A percentile compares a stretch with the other conserved stretches of the same genome.
phyloP scores from a whole-genome alignment of 2,888 invertebrate genomes.

The Cristatella mucedo region DNA sequence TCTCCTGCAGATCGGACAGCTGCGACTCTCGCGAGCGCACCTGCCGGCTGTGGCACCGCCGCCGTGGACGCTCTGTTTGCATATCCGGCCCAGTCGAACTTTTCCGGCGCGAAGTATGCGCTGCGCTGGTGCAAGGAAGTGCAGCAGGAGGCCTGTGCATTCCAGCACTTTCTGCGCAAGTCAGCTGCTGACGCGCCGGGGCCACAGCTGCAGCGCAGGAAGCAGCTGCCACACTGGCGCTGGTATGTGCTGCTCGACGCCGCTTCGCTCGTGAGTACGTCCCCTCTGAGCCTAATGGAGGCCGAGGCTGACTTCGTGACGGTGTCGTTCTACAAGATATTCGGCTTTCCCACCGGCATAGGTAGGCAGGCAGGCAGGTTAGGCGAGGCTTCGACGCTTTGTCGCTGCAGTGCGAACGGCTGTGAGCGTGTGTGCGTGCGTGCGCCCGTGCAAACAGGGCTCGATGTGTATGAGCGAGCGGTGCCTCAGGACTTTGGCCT shows the following conservation, averaged over 20 bases:
- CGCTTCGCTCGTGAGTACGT: slow-evolving; percentile 63
- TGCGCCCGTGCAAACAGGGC: too few species aligned
- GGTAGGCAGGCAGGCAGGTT: slow-evolving; percentile 37
- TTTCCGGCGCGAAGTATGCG: slow-evolving; percentile 78
- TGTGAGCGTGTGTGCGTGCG: too few species aligned
- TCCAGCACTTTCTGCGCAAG: slow-evolving; percentile 14
- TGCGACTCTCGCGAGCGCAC: too few species aligned
- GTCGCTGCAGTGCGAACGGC: background rate
- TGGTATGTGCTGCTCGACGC: slow-evolving; percentile 61
- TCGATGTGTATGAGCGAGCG: too few species aligned
- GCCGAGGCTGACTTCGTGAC: slow-evolving; percentile 72
- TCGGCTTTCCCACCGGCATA: slow-evolving; percentile 84
- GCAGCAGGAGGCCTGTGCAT: slow-evolving; percentile 43
- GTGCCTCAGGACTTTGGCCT: too few species aligned
- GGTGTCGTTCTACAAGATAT: slow-evolving; percentile 90
- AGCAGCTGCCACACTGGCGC: slow-evolving; percentile 7
- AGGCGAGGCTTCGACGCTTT: background rate
- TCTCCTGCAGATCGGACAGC: too few species aligned
- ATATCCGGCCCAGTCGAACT: slow-evolving; percentile 84
- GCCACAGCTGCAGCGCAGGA: background rate
- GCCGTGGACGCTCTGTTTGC: slow-evolving; percentile 54
- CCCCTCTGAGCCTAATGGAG: slow-evolving; percentile 53
- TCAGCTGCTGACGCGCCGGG: background rate
- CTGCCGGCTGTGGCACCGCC: too few species aligned
- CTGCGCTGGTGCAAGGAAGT: slow-evolving; percentile 52